A percentile compares a stretch with the other conserved stretches of the same genome.
These are phyloP conservation scores for Sebastes minor DNA, from an alignment of 2,797 vertebrate species.

Conservation along the genomic window DNA sequence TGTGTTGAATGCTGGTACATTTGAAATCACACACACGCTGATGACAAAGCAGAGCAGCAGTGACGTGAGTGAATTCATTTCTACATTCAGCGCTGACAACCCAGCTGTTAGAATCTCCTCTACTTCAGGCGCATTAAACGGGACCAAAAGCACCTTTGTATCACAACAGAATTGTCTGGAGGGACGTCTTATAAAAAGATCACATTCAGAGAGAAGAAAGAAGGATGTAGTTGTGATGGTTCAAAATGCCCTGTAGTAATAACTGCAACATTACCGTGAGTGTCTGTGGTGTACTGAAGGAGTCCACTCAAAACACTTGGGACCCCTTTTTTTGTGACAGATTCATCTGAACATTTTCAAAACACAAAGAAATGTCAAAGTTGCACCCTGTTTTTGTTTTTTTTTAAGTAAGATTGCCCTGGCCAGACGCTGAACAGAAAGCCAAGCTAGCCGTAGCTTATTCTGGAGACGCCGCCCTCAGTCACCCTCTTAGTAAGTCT, in stretches of 20 bases:
- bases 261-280: slow-evolving; percentile 65
- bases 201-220: slow-evolving; percentile 63
- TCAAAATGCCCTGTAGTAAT: slow-evolving; percentile 76
- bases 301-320: slow-evolving; percentile 29
- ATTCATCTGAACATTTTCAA: slow-evolving; percentile 38
- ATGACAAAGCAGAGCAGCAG: slow-evolving; percentile 58
- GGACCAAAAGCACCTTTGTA: slow-evolving; percentile 54
- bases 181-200: slow-evolving; percentile 55
- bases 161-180: slow-evolving; percentile 56
- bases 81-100: slow-evolving; percentile 76
- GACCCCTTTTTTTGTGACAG: slow-evolving; percentile 40
- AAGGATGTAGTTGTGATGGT: slow-evolving; percentile 32
- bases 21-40: slow-evolving; percentile 39
- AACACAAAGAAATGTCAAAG: slow-evolving; percentile 61
- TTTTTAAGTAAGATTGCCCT: slow-evolving; percentile 56
- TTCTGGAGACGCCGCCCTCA: slow-evolving; percentile 67
- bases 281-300: slow-evolving; percentile 26
- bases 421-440: slow-evolving; percentile 76
- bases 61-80: slow-evolving; percentile 50
- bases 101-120: slow-evolving; percentile 38
- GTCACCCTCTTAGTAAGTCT: slow-evolving; percentile 46
- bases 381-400: slow-evolving; percentile 77
- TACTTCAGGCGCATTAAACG: slow-evolving; percentile 37
- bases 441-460: slow-evolving; percentile 59
- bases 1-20: slow-evolving; percentile 63